phyloP scores from a whole-genome alignment of 2,113 vertebrate genomes.

The Scalopus aquaticus region DNA sequence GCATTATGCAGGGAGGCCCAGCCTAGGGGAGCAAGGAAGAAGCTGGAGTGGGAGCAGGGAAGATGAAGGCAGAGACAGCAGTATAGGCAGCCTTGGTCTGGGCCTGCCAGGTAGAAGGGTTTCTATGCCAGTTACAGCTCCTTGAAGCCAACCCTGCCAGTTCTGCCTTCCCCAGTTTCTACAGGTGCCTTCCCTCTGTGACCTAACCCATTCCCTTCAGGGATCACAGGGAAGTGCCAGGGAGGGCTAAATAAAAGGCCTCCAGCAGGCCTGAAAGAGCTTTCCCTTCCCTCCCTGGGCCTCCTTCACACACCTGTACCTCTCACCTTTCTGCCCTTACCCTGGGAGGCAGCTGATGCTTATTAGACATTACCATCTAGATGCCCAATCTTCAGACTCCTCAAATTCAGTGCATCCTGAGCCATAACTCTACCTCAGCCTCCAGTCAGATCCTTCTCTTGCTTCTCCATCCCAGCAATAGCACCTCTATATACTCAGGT shows the following conservation, averaged over 20 bases:
- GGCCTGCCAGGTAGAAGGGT: not conserved
- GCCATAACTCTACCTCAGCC: not conserved
- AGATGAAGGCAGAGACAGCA: constrained; percentile 14
- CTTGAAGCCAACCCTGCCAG: constrained; percentile 44
- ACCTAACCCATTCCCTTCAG: constrained; percentile 62
- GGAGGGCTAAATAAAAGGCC: not conserved
- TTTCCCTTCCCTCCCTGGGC: not conserved
- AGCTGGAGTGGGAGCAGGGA: not conserved
- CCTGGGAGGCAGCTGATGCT: not conserved
- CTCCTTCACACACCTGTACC: constrained; percentile 39
- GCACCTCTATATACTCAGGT: not conserved
- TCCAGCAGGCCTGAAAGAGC: not conserved
- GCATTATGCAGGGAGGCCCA: constrained; percentile 40
- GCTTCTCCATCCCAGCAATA: not conserved
- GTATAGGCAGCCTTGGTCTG: not conserved
- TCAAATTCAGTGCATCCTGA: not conserved
- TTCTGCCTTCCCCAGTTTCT: constrained; percentile 61
- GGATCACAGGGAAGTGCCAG: not conserved
- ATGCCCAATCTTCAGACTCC: not conserved
- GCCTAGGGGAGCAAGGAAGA: not conserved
- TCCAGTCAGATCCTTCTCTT: not conserved
- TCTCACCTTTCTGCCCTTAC: not conserved
- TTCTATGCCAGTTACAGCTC: constrained; percentile 58
- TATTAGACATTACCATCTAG: not conserved
- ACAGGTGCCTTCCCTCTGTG: constrained; percentile 5